Evolutionary conservation across 2,113 vertebrate genomes (phyloP), one percentile per base, ranked within the genome.

Genomic region (Andinoacara biseriatus): DNA sequence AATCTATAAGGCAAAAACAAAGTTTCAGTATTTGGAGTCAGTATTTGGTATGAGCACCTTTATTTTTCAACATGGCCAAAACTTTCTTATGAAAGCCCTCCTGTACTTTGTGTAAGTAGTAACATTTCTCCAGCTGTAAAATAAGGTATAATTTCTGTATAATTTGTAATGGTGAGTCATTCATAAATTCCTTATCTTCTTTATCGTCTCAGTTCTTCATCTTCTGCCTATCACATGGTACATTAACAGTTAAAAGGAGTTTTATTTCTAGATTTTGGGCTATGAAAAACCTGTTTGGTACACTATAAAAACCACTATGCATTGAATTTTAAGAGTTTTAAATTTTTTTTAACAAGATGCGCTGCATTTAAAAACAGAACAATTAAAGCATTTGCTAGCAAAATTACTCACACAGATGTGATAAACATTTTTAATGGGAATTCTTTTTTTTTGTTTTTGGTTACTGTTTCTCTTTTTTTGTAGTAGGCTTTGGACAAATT

Each of bases 401-500:
- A 63, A 76, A 29, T 84, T 49, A 52, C 3, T 49, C 3, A 1
- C 62, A 74, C 76, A 88, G 69, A 74, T 82, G 69, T 82, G 81
- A 59, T 78, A 14, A 74, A 80, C 8, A 38, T n/a, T 81, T 72
- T 58, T 1, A n/a, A 80, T 31, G 20, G 43, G 15, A 40, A 59
- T 65, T 76, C 24, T 20, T 77, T n/a, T n/a, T n/a, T n/a, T n/a
- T n/a, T n/a, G n/a, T n/a, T n/a, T 80, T 40, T 10, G 8, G 33
- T 33, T 31, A 2, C 26, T 35, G 33, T 35, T 5, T 7, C 14
- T 63, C 10, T 31, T 57, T n/a, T 59, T 22, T 15, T 72, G 58
- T 80, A 81, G 67, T 22, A 46, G 10, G 14, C 1, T 87, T 81
- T 76, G 69, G 74, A 89, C 74, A 86, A 91, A 87, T 63, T n/a